Evolutionary conservation across 2,113 vertebrate species (phyloP).

Genomic region (Lipophrys pholis): DNA sequence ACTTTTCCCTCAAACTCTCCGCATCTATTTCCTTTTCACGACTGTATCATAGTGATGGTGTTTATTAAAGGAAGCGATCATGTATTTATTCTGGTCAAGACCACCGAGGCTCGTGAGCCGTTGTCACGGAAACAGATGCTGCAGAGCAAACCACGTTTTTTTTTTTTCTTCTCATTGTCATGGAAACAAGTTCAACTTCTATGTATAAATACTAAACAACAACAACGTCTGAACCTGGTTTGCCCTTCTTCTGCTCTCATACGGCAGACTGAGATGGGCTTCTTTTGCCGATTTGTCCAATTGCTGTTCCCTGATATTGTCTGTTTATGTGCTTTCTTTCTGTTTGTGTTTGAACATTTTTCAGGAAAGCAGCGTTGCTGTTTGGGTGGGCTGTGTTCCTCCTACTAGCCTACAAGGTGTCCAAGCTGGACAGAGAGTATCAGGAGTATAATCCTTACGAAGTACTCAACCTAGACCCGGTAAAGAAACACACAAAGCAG

Average conservation of each 20-base stretch:
- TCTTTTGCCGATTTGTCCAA: too few species aligned
- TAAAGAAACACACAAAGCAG: conserved; percentile 75
- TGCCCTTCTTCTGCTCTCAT: conserved; percentile 1
- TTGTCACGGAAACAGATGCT: conserved; percentile 78
- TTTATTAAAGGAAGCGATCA: conserved; percentile 41
- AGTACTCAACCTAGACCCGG: conserved; percentile 94
- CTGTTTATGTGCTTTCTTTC: neutral
- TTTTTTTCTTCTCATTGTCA: conserved; percentile 61
- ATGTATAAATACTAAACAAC: conserved; percentile 52
- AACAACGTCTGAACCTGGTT: conserved; percentile 19
- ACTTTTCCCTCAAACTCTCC: neutral
- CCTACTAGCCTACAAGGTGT: conserved; percentile 97
- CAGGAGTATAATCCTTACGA: conserved; percentile 99
- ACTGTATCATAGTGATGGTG: neutral
- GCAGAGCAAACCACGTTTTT: conserved; percentile 26
- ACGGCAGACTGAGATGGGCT: too few species aligned
- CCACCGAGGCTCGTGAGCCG: conserved; percentile 44
- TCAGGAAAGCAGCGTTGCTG: conserved; percentile 93
- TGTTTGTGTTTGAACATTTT: conserved; percentile 23
- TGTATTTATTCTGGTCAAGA: conserved; percentile 41
- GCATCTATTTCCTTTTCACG: neutral
- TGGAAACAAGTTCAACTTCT: conserved; percentile 66
- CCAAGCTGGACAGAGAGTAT: conserved; percentile 97
- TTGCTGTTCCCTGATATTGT: neutral
- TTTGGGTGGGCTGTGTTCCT: conserved; percentile 97